Evolutionary conservation across 2,888 invertebrate genomes (phyloP).

Genomic region (Leptinotarsa haldemani): DNA sequence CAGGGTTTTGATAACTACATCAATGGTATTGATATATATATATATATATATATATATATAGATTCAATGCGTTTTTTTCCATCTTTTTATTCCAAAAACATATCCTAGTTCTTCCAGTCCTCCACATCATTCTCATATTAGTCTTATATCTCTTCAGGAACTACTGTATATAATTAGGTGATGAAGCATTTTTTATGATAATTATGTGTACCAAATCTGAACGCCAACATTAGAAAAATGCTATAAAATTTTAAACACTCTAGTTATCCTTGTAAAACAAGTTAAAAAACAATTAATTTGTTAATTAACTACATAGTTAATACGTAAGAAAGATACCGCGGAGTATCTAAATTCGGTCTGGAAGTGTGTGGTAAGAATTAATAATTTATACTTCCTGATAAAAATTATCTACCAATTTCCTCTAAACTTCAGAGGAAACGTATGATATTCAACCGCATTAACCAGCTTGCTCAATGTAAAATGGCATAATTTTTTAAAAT

Average conservation of each 20-base stretch:
- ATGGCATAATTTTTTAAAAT: constrained; percentile 26
- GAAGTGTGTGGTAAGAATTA: constrained; percentile 5
- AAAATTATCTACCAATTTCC: constrained; percentile 38
- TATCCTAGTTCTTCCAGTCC: no score
- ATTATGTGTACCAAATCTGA: no score
- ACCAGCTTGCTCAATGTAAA: constrained; percentile 28
- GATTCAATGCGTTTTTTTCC: no score
- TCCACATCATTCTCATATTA: no score
- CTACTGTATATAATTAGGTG: no score
- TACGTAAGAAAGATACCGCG: neutral
- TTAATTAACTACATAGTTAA: neutral
- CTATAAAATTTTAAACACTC: neutral
- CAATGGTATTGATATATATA: no score
- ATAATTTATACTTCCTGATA: constrained; percentile 19
- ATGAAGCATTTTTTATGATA: no score
- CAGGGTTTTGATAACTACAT: no score
- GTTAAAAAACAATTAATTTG: neutral
- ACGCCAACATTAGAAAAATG: neutral
- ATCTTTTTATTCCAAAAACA: no score
- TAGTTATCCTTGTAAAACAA: neutral
- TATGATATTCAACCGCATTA: constrained; percentile 35
- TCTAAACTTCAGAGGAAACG: constrained; percentile 36
- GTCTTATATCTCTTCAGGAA: no score
- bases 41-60: no score
- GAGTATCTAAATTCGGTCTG: neutral